Evolutionary conservation across 2,113 vertebrate species (phyloP), one percentile per base, ranked within the genome.

Genomic region (Odobenus rosmarus): DNA sequence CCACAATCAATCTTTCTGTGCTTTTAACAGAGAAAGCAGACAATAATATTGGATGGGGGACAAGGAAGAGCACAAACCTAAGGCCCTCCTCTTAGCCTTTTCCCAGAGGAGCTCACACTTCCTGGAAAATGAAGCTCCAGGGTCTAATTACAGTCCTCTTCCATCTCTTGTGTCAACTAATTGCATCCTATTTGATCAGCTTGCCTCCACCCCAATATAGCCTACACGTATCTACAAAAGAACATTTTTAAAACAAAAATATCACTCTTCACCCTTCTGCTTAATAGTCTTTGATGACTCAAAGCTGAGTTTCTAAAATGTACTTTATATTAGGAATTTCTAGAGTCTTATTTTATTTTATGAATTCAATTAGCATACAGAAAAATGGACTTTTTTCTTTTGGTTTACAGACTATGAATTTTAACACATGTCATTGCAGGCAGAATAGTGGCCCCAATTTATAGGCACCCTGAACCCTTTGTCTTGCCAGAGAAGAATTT

Each of bases 111-210:
- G 31, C 53, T 67, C 55, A 76, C 24, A 59, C 15, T 82, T 90
- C 46, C 88, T 91, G 91, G 74, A 88, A 94, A 96, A 91, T 76
- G 46, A 96, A 57, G 19, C 82, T 86, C 88, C 31, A 10, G 88
- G 64, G 88, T 64, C 88, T 94, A 87, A 94, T 94, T 94, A 96
- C 2, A 11, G 77, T 76, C 92, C 57, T 87, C 49, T 67, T 67
- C 21, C 49, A 82, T 92, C 64, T 88, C 76, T 94, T 92, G 57
- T 49, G 11, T 59, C 64, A 76, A 51, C 67, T 94, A 94, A 94
- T 67, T 92, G 92, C 33, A 59, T 76, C 77, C 76, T 92, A 94
- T 83, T 59, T 88, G 82, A 83, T 96, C 76, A 88, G 49, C 57
- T 76, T 74, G 49, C 64, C 88, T 91, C 59, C 64, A 36, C 74